Conservation (phyloP, 2,113 vertebrate genomes). For the Elaphurus davidianus region DNA sequence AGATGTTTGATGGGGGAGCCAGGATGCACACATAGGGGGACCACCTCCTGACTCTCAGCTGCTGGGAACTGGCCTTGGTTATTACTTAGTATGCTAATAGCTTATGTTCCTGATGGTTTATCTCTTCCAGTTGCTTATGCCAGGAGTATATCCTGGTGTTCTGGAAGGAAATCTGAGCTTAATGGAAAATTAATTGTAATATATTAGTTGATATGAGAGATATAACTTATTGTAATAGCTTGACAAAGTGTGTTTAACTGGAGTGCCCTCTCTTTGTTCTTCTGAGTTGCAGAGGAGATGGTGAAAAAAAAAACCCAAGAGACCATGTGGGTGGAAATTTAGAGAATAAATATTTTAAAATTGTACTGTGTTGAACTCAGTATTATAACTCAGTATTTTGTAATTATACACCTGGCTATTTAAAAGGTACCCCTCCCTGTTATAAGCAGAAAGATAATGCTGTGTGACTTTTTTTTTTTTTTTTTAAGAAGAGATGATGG, state of each 20-base stretch:
- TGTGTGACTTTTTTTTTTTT: not conserved
- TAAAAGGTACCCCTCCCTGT: not conserved
- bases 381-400: not conserved
- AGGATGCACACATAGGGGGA: not conserved
- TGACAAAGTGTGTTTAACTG: conserved; percentile 46
- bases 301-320: not conserved
- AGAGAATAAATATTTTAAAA: conserved; percentile 30
- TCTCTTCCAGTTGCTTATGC: conserved; percentile 44
- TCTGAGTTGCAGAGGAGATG: conserved; percentile 9
- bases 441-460: not conserved
- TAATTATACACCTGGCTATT: not conserved
- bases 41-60: not conserved
- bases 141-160: conserved; percentile 41
- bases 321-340: not conserved
- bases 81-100: conserved; percentile 37
- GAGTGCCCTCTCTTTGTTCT: not conserved
- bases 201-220: conserved; percentile 49
- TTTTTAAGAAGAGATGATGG: not conserved
- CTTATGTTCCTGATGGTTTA: conserved; percentile 47
- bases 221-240: conserved; percentile 25
- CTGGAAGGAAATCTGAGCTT: conserved; percentile 62
- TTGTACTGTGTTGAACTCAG: not conserved
- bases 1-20: not conserved
- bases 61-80: not conserved
- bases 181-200: conserved; percentile 66